Evolutionary conservation across 2,113 vertebrate species (phyloP).

Genomic region (Aramus guarauna): DNA sequence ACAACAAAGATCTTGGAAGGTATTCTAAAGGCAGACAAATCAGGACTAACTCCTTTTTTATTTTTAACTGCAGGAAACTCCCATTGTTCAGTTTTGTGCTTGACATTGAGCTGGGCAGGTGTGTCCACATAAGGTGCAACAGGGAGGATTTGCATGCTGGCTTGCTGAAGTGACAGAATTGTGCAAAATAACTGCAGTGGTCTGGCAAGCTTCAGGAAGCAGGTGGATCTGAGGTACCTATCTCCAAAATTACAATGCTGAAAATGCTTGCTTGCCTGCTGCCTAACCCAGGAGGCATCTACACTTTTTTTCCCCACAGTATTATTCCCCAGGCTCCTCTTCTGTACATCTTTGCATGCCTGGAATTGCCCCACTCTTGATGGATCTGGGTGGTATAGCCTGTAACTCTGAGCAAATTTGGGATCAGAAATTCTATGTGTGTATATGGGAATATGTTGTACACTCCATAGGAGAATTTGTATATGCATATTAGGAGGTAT

Average conservation of each 20-base stretch:
- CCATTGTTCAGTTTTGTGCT: background rate
- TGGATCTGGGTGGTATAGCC: background rate
- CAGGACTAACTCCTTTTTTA: background rate
- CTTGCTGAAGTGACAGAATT: constrained; percentile 61
- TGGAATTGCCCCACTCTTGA: background rate
- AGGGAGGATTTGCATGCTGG: constrained; percentile 45
- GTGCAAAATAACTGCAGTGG: constrained; percentile 61
- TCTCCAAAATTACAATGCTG: constrained; percentile 3
- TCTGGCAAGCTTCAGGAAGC: constrained; percentile 52
- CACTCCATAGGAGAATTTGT: background rate
- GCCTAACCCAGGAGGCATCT: background rate
- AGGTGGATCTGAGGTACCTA: constrained; percentile 42
- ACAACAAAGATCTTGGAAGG: background rate
- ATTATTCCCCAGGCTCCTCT: background rate
- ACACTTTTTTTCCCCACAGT: background rate
- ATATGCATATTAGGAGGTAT: background rate
- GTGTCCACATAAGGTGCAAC: constrained; percentile 56
- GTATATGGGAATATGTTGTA: background rate
- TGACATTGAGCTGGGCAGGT: constrained; percentile 45
- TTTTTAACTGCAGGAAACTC: constrained; percentile 25
- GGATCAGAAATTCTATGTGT: background rate
- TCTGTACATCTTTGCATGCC: background rate
- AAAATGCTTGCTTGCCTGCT: constrained; percentile 9
- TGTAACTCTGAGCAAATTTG: background rate
- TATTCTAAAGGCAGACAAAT: background rate